Percentiles rank a stretch among this genome's conserved stretches.
These are phyloP conservation scores for Thymelicus sylvestris DNA, from an alignment of 2,888 invertebrate genomes.

Conservation along the genomic window DNA sequence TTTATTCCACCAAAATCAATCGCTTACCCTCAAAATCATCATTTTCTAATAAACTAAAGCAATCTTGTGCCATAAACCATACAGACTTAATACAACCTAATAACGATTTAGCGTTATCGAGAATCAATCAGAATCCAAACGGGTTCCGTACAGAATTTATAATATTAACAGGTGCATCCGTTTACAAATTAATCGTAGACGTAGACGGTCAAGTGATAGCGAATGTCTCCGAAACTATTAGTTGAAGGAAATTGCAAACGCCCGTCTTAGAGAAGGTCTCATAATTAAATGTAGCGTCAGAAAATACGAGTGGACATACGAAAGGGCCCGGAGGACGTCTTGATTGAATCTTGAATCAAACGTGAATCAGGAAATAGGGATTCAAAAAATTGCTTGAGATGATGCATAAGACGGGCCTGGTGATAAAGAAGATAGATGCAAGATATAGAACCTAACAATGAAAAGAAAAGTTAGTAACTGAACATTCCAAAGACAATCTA, in stretches of 20 bases:
- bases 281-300: conserved; percentile 43
- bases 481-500: too few relatives aligned
- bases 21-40: not conserved
- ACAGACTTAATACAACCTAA: too few relatives aligned
- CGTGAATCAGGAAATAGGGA: conserved; percentile 9
- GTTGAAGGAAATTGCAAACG: conserved; percentile 78
- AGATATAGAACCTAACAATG: too few relatives aligned
- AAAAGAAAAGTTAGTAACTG: too few relatives aligned
- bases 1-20: not conserved
- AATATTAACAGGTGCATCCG: conserved; percentile 56
- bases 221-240: conserved; percentile 72
- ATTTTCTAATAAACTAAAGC: not conserved
- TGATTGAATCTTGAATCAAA: conserved; percentile 5
- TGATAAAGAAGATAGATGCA: too few relatives aligned
- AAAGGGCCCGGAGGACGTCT: conserved; percentile 25
- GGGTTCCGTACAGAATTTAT: conserved; percentile 49
- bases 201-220: conserved; percentile 53
- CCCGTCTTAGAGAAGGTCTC: conserved; percentile 72
- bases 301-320: conserved; percentile 12
- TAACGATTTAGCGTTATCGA: conserved; percentile 14
- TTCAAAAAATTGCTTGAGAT: not conserved
- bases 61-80: not conserved
- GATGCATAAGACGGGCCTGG: not conserved
- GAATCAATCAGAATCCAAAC: conserved; percentile 24
- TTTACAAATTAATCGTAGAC: conserved; percentile 67